Conservation (phyloP, 2,888 invertebrate genomes). For the Dysmachus trigonus region DNA sequence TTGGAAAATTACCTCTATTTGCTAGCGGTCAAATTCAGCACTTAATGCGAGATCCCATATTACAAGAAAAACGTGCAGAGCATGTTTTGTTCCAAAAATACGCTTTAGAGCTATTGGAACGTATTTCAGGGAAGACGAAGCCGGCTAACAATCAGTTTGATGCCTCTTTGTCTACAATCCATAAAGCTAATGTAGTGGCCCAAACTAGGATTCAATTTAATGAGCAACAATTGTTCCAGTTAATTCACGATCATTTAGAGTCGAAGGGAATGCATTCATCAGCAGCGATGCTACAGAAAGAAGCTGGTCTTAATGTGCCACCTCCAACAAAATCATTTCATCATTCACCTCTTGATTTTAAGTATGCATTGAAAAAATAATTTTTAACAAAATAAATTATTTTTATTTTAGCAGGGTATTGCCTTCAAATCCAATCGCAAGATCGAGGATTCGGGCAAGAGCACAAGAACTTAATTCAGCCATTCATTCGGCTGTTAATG, state of each 20-base stretch:
- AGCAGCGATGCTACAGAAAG: constrained; percentile 77
- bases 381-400: background rate
- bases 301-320: constrained; percentile 72
- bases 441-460: constrained; percentile 57
- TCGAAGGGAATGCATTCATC: constrained; percentile 78
- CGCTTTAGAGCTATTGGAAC: constrained; percentile 87
- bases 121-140: constrained; percentile 90
- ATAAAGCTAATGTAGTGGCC: constrained; percentile 93
- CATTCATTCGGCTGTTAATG: background rate
- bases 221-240: constrained; percentile 88
- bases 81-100: constrained; percentile 96
- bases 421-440: constrained; percentile 54
- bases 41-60: constrained; percentile 95
- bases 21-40: constrained; percentile 92
- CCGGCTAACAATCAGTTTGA: constrained; percentile 79
- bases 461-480: constrained; percentile 57
- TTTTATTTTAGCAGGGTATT: constrained; percentile 53
- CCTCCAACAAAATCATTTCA: constrained; percentile 61
- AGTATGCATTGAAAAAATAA: constrained; percentile 13
- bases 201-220: constrained; percentile 96
- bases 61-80: constrained; percentile 94
- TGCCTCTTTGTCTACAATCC: constrained; percentile 87
- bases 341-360: constrained; percentile 62
- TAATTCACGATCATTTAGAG: constrained; percentile 88
- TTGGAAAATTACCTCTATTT: constrained; percentile 93